Evolutionary conservation across 2,888 invertebrate genomes (phyloP).

Genomic region (Phragmatobia fuliginosa): DNA sequence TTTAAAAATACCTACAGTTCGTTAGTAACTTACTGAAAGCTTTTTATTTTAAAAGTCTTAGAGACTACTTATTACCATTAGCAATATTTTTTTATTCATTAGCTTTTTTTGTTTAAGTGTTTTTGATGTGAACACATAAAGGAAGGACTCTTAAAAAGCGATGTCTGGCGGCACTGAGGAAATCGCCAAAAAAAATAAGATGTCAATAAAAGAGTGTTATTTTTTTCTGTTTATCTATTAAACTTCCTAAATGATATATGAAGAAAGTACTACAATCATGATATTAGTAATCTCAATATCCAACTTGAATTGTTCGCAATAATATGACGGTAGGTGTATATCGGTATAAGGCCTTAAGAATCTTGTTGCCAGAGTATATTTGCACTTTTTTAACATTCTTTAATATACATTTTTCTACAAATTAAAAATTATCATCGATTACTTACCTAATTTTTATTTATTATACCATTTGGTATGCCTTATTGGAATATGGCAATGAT

Average conservation of each 20-base stretch:
- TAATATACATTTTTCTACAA: conserved; percentile 34
- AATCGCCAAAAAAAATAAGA: not conserved
- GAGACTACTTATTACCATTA: too few relatives aligned
- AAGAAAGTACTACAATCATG: not conserved
- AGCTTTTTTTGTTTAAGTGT: not conserved
- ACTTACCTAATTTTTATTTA: conserved; percentile 33
- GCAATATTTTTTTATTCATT: too few relatives aligned
- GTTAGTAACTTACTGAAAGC: not conserved
- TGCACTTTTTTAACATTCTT: conserved; percentile 29
- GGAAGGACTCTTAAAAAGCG: not conserved
- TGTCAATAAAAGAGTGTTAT: not conserved
- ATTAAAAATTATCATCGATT: conserved; percentile 37
- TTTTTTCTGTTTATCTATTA: not conserved
- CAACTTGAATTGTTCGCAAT: not conserved
- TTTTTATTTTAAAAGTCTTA: not conserved
- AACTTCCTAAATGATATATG: not conserved
- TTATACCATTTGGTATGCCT: conserved; percentile 44
- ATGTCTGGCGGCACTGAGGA: not conserved
- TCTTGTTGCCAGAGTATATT: conserved; percentile 9
- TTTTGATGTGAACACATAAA: not conserved
- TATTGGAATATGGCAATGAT: conserved; percentile 49
- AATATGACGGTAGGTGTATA: not conserved
- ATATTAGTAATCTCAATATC: not conserved
- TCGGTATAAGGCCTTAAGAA: conserved; percentile 10
- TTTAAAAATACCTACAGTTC: too few relatives aligned